These are phyloP conservation scores for Clarias magur DNA, from an alignment of 2,113 vertebrate genomes.

Conservation along the genomic window DNA sequence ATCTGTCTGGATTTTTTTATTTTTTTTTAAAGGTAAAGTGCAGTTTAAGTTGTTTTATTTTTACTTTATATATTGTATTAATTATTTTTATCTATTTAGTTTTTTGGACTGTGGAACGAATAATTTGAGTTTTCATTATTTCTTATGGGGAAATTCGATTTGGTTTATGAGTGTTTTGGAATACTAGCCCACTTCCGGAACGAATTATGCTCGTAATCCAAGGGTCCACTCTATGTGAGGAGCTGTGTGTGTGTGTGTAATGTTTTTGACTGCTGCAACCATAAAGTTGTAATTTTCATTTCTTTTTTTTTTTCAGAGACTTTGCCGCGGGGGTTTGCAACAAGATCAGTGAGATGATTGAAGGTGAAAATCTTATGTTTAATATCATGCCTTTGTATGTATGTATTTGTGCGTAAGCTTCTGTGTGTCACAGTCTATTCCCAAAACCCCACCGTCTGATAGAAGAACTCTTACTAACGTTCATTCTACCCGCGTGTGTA, in stretches of 20 bases:
- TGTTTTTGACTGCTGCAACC: background rate
- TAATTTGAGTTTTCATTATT: too few relatives aligned
- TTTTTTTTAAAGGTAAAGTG: too few relatives aligned
- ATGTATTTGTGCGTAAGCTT: background rate
- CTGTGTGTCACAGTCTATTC: background rate
- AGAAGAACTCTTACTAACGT: background rate
- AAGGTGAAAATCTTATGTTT: constrained; percentile 78
- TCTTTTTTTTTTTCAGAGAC: constrained; percentile 78
- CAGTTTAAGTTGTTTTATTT: too few relatives aligned
- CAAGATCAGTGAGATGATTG: constrained; percentile 99
- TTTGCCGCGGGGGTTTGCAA: constrained; percentile 98
- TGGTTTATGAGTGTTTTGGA: too few relatives aligned
- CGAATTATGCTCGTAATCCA: too few relatives aligned
- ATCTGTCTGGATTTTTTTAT: too few relatives aligned
- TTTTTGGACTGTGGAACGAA: too few relatives aligned
- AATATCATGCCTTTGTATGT: background rate
- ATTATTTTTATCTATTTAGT: too few relatives aligned
- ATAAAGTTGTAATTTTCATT: background rate
- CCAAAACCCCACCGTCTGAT: background rate
- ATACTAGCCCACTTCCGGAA: too few relatives aligned
- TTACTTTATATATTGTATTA: too few relatives aligned
- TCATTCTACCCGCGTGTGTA: too few relatives aligned
- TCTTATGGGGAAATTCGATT: too few relatives aligned
- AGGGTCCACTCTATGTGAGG: background rate
- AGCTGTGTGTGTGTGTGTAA: background rate